phyloP scores from a whole-genome alignment of 2,888 invertebrate genomes.

The Dicranocentrus wangi region DNA sequence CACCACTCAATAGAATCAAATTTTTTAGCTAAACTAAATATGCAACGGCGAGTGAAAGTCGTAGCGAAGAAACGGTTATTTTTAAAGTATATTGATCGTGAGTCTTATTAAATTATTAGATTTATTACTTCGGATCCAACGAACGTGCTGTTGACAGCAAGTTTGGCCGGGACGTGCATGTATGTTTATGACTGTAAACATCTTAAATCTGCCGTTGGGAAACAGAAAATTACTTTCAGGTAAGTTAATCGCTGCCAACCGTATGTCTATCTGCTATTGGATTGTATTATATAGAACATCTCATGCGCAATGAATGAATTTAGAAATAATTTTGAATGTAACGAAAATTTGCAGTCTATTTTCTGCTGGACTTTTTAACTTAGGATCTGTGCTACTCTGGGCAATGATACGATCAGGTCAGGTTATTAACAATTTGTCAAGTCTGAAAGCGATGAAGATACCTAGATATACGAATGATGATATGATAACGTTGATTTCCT shows the following conservation, averaged over 20 bases:
- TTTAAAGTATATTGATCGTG: too few relatives aligned
- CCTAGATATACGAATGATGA: too few relatives aligned
- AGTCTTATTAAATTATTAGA: conserved; percentile 2
- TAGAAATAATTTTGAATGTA: not conserved
- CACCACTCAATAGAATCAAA: too few relatives aligned
- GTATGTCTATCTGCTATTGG: too few relatives aligned
- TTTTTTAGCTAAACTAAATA: too few relatives aligned
- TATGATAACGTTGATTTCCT: not conserved
- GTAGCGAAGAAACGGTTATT: too few relatives aligned
- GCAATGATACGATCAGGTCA: conserved; percentile 69
- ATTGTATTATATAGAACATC: not conserved
- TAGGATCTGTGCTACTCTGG: conserved; percentile 70
- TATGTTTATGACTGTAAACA: conserved; percentile 69
- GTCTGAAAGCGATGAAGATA: too few relatives aligned
- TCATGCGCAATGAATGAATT: not conserved
- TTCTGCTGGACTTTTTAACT: conserved; percentile 68
- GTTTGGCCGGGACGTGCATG: conserved; percentile 61
- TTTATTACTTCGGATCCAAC: conserved; percentile 62
- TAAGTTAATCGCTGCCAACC: not conserved
- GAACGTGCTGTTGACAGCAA: conserved; percentile 65
- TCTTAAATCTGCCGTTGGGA: conserved; percentile 51
- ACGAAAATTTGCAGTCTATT: conserved; percentile 62
- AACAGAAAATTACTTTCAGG: conserved; percentile 66
- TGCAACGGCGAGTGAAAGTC: too few relatives aligned
- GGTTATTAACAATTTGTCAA: not conserved